Evolutionary conservation across 2,113 vertebrate species (phyloP).

Genomic region (Proterorhinus semilunaris): DNA sequence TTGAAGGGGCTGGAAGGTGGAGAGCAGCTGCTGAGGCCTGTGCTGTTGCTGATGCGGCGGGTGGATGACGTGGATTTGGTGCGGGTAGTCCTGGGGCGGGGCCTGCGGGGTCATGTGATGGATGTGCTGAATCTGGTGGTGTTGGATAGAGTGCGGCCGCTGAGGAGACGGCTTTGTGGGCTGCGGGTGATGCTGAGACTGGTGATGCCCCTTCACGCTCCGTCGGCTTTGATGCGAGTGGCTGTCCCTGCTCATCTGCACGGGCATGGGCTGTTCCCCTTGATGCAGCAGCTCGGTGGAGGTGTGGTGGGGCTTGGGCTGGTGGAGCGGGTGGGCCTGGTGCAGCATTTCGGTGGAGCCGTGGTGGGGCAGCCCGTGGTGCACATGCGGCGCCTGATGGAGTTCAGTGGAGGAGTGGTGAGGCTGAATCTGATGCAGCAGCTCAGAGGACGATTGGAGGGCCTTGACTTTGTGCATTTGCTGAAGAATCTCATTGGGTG

Average conservation of each 20-base stretch:
- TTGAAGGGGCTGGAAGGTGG: conserved; percentile 75
- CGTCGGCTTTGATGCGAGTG: conserved; percentile 64
- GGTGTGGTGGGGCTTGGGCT: conserved; percentile 66
- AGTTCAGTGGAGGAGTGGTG: conserved; percentile 71
- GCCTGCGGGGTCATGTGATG: conserved; percentile 71
- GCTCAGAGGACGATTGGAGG: conserved; percentile 61
- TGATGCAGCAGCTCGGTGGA: conserved; percentile 68
- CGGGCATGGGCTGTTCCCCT: conserved; percentile 56
- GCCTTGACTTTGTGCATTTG: conserved; percentile 62
- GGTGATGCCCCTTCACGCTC: conserved; percentile 64
- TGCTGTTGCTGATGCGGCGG: conserved; percentile 73
- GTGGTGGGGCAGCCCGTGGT: conserved; percentile 56
- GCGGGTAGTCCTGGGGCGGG: conserved; percentile 61
- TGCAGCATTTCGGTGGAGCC: conserved; percentile 65
- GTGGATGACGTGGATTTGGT: conserved; percentile 74
- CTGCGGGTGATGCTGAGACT: conserved; percentile 65
- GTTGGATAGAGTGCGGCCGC: conserved; percentile 76
- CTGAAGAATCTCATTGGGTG: conserved; percentile 58
- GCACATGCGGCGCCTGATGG: conserved; percentile 65
- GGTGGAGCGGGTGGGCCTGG: conserved; percentile 59
- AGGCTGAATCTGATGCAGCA: conserved; percentile 60
- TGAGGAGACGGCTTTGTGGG: conserved; percentile 69
- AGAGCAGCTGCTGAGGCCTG: conserved; percentile 69
- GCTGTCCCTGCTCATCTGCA: conserved; percentile 59
- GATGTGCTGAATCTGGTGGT: conserved; percentile 69